phyloP scores from a whole-genome alignment of 2,888 invertebrate genomes.

The Cheilosia vernalis region DNA sequence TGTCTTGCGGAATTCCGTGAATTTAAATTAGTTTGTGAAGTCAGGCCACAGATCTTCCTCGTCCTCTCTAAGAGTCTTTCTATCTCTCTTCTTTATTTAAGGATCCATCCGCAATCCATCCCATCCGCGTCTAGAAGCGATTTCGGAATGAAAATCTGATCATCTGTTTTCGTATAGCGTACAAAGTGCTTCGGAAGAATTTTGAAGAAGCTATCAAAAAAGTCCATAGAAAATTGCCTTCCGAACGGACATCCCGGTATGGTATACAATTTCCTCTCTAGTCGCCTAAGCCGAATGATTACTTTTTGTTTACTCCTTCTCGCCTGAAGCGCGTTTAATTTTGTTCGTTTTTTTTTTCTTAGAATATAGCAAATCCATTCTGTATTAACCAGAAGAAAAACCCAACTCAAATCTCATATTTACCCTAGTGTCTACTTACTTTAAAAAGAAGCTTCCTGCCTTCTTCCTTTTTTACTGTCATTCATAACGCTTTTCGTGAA shows the following conservation, averaged over 20 bases:
- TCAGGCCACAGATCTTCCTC: no score
- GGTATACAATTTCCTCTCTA: neutral
- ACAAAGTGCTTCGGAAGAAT: no score
- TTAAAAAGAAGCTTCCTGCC: neutral
- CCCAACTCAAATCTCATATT: slow-evolving; percentile 58
- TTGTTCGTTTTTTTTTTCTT: slow-evolving; percentile 19
- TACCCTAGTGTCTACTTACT: slow-evolving; percentile 35
- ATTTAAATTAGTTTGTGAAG: no score
- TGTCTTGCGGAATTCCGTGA: no score
- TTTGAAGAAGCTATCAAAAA: no score
- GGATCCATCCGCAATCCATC: no score
- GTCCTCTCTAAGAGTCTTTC: no score
- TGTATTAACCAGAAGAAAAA: slow-evolving; percentile 27
- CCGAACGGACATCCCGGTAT: neutral
- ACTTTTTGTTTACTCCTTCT: neutral
- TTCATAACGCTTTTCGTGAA: slow-evolving; percentile 16
- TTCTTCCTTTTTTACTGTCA: slow-evolving; percentile 1
- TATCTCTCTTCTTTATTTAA: no score
- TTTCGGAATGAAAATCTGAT: no score
- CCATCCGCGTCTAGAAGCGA: no score
- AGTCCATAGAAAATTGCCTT: neutral
- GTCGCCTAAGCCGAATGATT: neutral
- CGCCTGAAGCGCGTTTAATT: slow-evolving; percentile 17
- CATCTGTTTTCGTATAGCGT: no score
- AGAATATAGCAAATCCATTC: neutral